These are phyloP conservation scores for Ammospiza nelsoni DNA, from an alignment of 2,113 vertebrate species.

Conservation along the genomic window DNA sequence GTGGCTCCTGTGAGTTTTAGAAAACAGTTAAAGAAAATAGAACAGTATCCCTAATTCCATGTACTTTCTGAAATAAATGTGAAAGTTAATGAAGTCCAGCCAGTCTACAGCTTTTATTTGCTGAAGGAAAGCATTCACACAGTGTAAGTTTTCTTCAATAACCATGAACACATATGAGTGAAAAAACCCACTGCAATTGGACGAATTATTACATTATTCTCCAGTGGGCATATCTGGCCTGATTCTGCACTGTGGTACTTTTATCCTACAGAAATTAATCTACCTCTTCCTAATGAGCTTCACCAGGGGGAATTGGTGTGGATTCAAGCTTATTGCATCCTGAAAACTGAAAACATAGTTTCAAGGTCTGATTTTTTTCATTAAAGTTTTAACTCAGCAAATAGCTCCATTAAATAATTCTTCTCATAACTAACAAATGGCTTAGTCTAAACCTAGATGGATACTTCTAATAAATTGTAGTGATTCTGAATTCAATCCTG, in stretches of 20 bases:
- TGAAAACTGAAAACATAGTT: neutral
- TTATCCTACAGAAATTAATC: neutral
- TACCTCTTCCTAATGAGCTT: neutral
- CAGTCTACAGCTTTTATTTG: neutral
- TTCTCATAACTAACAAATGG: neutral
- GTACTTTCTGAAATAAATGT: neutral
- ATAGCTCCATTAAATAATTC: neutral
- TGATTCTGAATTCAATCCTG: neutral
- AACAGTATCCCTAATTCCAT: neutral
- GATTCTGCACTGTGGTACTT: neutral
- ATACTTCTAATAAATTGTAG: neutral
- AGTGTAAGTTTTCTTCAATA: neutral
- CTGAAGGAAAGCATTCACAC: neutral
- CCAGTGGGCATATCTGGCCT: neutral
- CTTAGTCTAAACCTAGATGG: neutral
- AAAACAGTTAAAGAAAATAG: neutral
- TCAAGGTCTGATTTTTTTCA: neutral
- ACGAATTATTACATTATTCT: neutral
- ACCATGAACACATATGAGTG: no score
- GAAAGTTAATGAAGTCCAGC: neutral
- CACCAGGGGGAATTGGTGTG: neutral
- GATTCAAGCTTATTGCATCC: neutral
- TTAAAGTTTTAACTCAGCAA: neutral
- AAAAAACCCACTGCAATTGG: neutral
- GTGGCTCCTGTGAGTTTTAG: neutral